A percentile compares a stretch with the other conserved stretches of the same genome.
Evolutionary conservation across 2,888 invertebrate species (phyloP).

Genomic region (Anarsia innoxiella): DNA sequence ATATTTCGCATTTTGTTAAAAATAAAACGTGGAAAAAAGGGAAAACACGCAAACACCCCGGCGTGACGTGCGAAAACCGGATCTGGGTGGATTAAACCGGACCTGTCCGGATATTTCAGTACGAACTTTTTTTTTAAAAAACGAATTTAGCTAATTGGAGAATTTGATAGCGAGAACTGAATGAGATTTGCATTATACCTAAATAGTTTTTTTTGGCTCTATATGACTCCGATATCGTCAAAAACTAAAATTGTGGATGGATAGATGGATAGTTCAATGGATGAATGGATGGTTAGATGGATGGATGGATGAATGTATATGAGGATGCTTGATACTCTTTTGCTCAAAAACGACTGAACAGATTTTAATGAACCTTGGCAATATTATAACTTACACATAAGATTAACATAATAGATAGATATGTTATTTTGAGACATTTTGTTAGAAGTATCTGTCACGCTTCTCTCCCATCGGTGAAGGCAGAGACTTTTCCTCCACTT

Average conservation of each 20-base stretch:
- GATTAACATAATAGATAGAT: background rate
- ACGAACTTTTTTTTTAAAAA: background rate
- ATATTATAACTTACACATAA: background rate
- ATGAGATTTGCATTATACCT: too few relatives aligned
- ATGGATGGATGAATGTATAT: too few relatives aligned
- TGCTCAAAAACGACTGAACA: background rate
- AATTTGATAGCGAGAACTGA: background rate
- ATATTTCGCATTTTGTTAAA: background rate
- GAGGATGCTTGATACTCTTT: background rate
- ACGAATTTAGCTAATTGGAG: background rate
- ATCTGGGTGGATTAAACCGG: conserved; percentile 17
- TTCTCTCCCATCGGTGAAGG: too few relatives aligned
- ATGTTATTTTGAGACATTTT: too few relatives aligned
- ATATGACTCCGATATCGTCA: too few relatives aligned
- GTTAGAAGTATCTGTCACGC: too few relatives aligned
- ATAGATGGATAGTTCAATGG: too few relatives aligned
- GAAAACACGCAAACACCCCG: background rate
- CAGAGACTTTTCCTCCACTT: too few relatives aligned
- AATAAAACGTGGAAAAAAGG: background rate
- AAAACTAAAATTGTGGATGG: too few relatives aligned
- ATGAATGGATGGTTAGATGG: too few relatives aligned
- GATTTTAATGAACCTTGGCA: background rate
- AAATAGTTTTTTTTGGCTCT: too few relatives aligned
- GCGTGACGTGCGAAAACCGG: conserved; percentile 19
- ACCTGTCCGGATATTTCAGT: background rate